Evolutionary conservation across 2,113 vertebrate species (phyloP), one percentile per base, ranked within the genome.

Genomic region (Hipposideros armiger): DNA sequence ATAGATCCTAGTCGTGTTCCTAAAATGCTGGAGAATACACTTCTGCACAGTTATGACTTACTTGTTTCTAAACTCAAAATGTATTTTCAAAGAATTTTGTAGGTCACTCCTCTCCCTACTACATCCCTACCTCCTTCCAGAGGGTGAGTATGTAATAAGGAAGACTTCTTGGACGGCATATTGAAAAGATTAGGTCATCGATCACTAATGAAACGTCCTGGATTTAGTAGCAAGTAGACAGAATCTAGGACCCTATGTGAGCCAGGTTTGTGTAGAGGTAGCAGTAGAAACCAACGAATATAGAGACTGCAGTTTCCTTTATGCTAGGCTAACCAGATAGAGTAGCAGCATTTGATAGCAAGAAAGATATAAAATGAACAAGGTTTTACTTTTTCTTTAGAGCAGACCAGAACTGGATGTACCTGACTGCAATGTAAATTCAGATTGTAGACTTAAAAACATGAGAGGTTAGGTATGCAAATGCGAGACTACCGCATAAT

Each of bases 161-260:
- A 94, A 91, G 81, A 30, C 58, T 97, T 96, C 96, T 95, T 92
- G 91, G 85, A 97, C 97, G 95, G 88, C 88, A 62, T 95, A 97
- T 96, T 96, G 96, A 95, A 91, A 96, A 77, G 93, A 97, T 97
- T 97, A 95, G 81, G 60, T 96, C 97, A 97, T 97, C 0, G 78
- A 96, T 96, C 96, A 94, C 69, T 95, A 95, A 89, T 76, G 91
- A 96, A 77, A 89, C 91, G 82, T 83, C 64, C 50, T 80, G 81
- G 77, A 89, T 95, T 86, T 69, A 96, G 95, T 80, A 86, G 89
- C 76, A 95, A 95, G 69, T 70, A 95, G 94, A 94, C 73, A 83
- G 87, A 67, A 86, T 93, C 73, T 93, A 36, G 19, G 82, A 89
- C 54, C 64, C 64, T 36, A 62, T 50, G n/a, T 64, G 93, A 19